Evolutionary conservation across 1,140 invertebrate genomes (phyloP).

Genomic region (Habropoda laboriosa): DNA sequence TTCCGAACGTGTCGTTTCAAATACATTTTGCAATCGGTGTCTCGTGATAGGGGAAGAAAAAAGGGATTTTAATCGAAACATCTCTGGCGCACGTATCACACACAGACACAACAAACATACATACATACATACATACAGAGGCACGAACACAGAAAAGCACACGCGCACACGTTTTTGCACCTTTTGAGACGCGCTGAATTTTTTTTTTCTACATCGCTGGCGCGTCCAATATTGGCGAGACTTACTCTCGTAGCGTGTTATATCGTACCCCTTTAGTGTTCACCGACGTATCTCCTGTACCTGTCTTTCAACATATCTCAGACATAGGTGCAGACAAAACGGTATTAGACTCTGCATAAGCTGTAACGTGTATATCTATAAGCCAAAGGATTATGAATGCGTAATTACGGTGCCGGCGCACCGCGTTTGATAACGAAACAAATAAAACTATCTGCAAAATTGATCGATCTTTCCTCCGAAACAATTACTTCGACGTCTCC

Average conservation of each 20-base stretch:
- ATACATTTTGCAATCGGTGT: too few relatives aligned
- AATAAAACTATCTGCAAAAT: constrained; percentile 58
- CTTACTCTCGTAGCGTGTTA: constrained; percentile 21
- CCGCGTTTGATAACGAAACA: constrained; percentile 71
- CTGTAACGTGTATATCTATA: constrained; percentile 45
- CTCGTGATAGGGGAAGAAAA: too few relatives aligned
- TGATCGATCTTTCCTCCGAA: not conserved
- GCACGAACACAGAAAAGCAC: too few relatives aligned
- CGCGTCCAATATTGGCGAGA: not conserved
- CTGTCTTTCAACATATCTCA: constrained; percentile 64
- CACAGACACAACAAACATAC: too few relatives aligned
- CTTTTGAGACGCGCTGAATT: not conserved
- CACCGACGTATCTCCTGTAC: constrained; percentile 55
- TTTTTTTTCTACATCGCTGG: constrained; percentile 9
- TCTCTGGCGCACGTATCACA: not conserved
- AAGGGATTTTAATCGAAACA: too few relatives aligned
- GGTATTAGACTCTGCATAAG: constrained; percentile 57
- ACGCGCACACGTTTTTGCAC: not conserved
- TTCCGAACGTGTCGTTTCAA: too few relatives aligned
- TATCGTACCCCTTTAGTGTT: constrained; percentile 49
- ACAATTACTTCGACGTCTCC: too few relatives aligned
- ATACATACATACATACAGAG: too few relatives aligned
- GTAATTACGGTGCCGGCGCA: constrained; percentile 47
- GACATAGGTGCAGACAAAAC: constrained; percentile 53
- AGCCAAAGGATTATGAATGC: constrained; percentile 66